Base-by-base conservation (phyloP, 2,888 invertebrate species). In the Furcula furcula region DNA sequence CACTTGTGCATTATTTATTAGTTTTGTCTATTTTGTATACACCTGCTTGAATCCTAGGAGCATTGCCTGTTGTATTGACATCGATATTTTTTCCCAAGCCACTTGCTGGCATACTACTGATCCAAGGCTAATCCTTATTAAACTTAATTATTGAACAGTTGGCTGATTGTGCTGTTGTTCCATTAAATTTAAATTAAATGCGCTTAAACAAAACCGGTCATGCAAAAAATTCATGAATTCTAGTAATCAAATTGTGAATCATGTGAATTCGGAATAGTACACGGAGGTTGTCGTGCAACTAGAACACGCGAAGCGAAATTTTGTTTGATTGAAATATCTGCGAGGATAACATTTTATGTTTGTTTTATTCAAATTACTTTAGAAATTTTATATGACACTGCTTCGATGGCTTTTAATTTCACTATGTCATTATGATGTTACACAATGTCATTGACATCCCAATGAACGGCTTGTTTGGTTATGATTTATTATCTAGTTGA, bases 301-400 rank as follows among this genome's bases (percentile, higher is more conserved):
- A 48, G 55, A 63, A 48, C 76, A 77, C 71, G 74, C 75, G 60
- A 74, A 60, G 51, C 45, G 39, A 48, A 63, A 61, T 65, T 71
- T 57, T 46, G 46, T 32, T 37, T 49, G 27, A 32, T 37, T 39
- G 36, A 36, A 40, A 54, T 54, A 54, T 62, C 49, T 42, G 35
- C 32, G 29, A 31, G 34, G 21, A 27, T 40, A 25, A 34, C 22
- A 42, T 12, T 42, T 39, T 32, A 46, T 36, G 36, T 36, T 32
- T 23, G 13, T 29, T n/a, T 3, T 26, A 31, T 31, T 34, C 21
- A 33, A 35, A 42, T 46, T 36, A 29, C 36, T 34, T 36, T 14
- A 33, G 21, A 27, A 19, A 9, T 18, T 43, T 32, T 27, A 29
- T 34, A 34, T 23, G 40, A 18, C 3, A 35, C 19, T 12, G 10